Conservation (phyloP, 2,888 invertebrate genomes). For the Latrodectus hesperus region DNA sequence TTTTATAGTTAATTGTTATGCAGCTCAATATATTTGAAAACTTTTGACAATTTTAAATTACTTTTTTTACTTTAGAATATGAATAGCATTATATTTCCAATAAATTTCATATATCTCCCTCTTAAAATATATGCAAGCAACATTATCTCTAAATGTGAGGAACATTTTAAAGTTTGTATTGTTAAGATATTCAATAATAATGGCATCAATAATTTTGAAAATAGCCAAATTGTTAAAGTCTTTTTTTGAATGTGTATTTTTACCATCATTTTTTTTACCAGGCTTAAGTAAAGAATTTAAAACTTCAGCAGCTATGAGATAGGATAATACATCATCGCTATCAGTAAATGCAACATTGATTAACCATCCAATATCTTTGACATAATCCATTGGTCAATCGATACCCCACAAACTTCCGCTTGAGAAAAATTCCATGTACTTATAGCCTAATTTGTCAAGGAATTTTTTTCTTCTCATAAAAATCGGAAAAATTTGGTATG, state of each 20-base stretch:
- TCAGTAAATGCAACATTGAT: constrained; percentile 48
- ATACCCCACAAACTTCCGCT: constrained; percentile 27
- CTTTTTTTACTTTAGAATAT: too few relatives aligned
- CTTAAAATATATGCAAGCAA: too few relatives aligned
- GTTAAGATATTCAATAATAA: constrained; percentile 18
- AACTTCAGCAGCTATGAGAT: constrained; percentile 27
- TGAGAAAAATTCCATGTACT: constrained; percentile 15
- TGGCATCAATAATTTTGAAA: constrained; percentile 12
- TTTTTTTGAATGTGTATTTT: neutral
- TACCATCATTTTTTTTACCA: neutral
- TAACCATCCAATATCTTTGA: constrained; percentile 39
- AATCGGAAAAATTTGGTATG: too few relatives aligned
- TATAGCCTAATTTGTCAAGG: constrained; percentile 54
- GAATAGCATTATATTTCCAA: too few relatives aligned
- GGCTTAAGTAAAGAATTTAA: too few relatives aligned
- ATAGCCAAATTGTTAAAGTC: constrained; percentile 12
- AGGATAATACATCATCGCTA: constrained; percentile 48
- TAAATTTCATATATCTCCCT: too few relatives aligned
- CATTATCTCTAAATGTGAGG: too few relatives aligned
- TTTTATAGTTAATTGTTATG: too few relatives aligned
- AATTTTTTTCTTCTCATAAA: neutral
- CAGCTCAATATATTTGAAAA: too few relatives aligned
- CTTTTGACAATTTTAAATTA: too few relatives aligned
- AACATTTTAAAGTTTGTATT: too few relatives aligned
- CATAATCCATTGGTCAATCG: constrained; percentile 40